These are phyloP conservation scores for Alexandromys fortis DNA, from an alignment of 2,113 vertebrate species.

Conservation along the genomic window DNA sequence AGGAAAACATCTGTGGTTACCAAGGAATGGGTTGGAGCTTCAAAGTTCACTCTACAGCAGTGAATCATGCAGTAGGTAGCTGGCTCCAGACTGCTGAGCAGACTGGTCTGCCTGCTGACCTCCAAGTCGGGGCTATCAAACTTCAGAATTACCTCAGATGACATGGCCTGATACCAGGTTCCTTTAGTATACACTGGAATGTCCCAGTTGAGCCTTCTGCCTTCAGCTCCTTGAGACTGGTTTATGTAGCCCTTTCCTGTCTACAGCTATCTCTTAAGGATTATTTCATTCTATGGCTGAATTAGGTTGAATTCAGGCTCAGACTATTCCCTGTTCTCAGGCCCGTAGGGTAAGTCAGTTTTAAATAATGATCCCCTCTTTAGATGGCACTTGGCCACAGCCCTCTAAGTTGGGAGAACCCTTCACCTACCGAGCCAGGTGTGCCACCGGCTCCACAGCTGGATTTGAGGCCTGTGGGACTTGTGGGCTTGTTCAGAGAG, in stretches of 20 bases:
- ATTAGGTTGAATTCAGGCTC: background rate
- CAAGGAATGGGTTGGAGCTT: no score
- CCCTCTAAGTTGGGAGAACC: background rate
- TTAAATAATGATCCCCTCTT: background rate
- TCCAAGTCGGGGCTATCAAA: background rate
- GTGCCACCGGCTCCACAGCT: no score
- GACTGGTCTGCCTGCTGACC: background rate
- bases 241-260: background rate
- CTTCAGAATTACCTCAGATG: background rate
- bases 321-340: background rate
- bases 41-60: background rate
- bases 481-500: background rate
- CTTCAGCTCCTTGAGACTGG: background rate
- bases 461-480: background rate
- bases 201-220: background rate
- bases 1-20: background rate
- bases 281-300: background rate
- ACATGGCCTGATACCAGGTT: background rate
- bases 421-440: background rate
- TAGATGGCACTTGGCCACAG: background rate
- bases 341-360: background rate
- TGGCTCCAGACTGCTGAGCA: background rate
- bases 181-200: background rate
- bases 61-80: background rate
- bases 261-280: background rate